Base-by-base conservation (phyloP, 2,888 invertebrate genomes). In the Sphaerophoria taeniata region DNA sequence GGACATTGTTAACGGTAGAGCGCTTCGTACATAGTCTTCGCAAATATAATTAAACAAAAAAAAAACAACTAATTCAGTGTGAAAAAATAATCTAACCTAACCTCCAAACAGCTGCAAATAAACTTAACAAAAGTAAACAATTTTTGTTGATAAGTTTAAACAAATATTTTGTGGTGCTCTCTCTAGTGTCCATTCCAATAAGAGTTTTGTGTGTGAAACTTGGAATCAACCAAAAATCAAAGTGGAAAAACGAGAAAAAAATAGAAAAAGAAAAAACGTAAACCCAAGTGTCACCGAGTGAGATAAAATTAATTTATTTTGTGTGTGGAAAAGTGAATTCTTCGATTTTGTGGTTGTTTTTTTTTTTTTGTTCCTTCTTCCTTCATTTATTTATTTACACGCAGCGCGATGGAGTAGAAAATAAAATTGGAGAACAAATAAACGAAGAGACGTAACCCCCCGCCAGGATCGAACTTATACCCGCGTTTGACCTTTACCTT, bases 1-100 rank as follows among this genome's bases (percentile, higher is more conserved):
- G 69, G 85, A 85, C 85, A 85, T 58, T 84, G 76, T 81, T 76
- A 81, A 49, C 76, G 77, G 85, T 85, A 81, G 85, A 80, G 76
- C 77, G 85, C 77, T 72, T 74, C 77, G 85, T 55, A 77, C 58
- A 69, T 85, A 53, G 81, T 85, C 49, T 51, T 81, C 80, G 85
- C 85, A 36, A 53, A 67, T 39, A 39, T 39, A 39, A 39, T 39
- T 16, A 67, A 47, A 31, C 45, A 31, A 61, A 12, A 61, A 65
- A 65, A 36, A 49, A 16, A 49, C 24, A 67, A 73, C 71, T 49
- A 61, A 12, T 36, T 5, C 34, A 16, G 77, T 82, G 79, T 71
- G 61, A 79, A 75, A 75, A 79, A 71, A 74, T 79, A 72, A 72
- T 61, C 80, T 79, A 49, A 79, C 63, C 70, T 70, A 71, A 45